Percentiles rank a stretch among this genome's conserved stretches.
Conservation (phyloP, 2,797 vertebrate genomes). For the Lepus oiostolus region DNA sequence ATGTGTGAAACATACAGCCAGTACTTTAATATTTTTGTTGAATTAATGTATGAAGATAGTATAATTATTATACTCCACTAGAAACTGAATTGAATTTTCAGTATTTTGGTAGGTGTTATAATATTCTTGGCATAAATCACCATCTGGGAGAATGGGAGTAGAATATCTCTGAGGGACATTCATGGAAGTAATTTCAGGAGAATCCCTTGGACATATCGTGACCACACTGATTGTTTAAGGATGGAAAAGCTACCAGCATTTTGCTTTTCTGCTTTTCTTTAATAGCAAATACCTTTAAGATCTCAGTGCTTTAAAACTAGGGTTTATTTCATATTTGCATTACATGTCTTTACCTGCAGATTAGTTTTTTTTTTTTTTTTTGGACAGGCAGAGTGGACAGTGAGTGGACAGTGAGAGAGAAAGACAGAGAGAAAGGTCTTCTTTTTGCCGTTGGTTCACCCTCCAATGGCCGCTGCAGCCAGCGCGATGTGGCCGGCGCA, state of each 20-base stretch:
- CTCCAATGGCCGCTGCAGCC: too few species aligned
- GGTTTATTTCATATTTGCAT: background rate
- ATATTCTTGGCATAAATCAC: background rate
- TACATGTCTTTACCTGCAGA: background rate
- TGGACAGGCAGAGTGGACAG: too few species aligned
- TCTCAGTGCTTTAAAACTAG: background rate
- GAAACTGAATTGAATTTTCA: background rate
- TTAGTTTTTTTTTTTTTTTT: background rate
- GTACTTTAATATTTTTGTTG: background rate
- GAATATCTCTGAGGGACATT: background rate
- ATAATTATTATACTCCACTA: background rate
- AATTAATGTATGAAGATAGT: background rate
- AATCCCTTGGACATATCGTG: fast-evolving
- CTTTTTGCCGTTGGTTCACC: too few species aligned
- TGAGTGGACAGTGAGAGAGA: too few species aligned
- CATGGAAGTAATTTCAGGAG: background rate
- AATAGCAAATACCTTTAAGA: background rate
- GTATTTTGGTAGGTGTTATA: background rate
- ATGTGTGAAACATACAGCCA: background rate
- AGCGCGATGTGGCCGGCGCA: too few species aligned
- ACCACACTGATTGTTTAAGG: background rate
- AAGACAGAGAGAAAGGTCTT: too few species aligned
- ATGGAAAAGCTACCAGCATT: background rate
- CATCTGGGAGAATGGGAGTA: background rate
- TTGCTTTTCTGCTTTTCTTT: background rate